These are phyloP conservation scores for Heliocidaris erythrogramma DNA, from an alignment of 35 echinoderm and acorn worm species.

Conservation along the genomic window DNA sequence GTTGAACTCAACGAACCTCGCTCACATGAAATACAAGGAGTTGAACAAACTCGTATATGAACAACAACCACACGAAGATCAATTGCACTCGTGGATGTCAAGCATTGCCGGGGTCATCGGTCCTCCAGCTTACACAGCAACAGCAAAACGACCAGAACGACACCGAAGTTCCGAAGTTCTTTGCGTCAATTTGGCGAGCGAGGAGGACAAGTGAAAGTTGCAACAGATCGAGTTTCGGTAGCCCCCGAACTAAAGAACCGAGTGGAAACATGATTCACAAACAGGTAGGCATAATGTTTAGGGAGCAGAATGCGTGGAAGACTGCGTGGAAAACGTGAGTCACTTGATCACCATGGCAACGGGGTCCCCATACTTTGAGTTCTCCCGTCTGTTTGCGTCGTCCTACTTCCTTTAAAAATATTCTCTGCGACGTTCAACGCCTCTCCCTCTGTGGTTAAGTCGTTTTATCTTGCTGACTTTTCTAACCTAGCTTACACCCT, in stretches of 20 bases:
- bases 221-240: not conserved
- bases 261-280: not conserved
- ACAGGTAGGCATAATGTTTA: slow-evolving; percentile 1
- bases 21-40: not conserved
- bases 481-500: not conserved
- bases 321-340: not conserved
- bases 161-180: not conserved
- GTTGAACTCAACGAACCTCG: too few species aligned
- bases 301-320: not conserved
- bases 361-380: not conserved
- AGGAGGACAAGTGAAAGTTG: not conserved
- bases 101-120: too few species aligned
- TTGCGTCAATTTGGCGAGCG: not conserved
- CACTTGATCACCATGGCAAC: not conserved
- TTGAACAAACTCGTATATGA: not conserved
- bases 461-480: slow-evolving; percentile 1
- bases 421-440: not conserved
- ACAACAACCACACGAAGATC: not conserved
- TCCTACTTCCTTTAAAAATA: not conserved
- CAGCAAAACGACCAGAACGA: not conserved
- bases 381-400: not conserved
- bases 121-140: not conserved
- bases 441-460: not conserved
- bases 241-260: not conserved
- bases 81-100: not conserved